Evolutionary conservation across 2,888 invertebrate species (phyloP).

Genomic region (Corbicula japonica): DNA sequence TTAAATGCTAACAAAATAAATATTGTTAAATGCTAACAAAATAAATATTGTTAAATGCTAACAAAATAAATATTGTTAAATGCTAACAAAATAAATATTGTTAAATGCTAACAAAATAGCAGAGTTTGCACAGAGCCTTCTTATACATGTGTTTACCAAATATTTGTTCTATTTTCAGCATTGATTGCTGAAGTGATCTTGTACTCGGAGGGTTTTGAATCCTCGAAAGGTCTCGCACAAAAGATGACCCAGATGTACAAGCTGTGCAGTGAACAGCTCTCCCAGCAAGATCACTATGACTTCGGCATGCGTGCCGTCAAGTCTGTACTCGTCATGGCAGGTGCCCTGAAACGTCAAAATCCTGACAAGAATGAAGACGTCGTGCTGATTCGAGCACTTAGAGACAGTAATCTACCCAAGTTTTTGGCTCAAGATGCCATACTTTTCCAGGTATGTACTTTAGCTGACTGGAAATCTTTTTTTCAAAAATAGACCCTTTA

Average conservation of each 20-base stretch:
- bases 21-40: too few relatives aligned
- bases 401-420: constrained; percentile 96
- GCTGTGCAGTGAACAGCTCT: constrained; percentile 95
- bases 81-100: too few relatives aligned
- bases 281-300: constrained; percentile 96
- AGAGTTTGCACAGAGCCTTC: too few relatives aligned
- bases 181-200: constrained; percentile 94
- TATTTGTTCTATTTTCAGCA: constrained; percentile 66
- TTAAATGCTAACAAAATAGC: too few relatives aligned
- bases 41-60: too few relatives aligned
- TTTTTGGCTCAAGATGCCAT: constrained; percentile 94
- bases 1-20: too few relatives aligned
- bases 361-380: constrained; percentile 94
- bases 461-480: too few relatives aligned
- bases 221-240: constrained; percentile 94
- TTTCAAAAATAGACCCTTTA: too few relatives aligned
- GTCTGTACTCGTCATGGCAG: constrained; percentile 95
- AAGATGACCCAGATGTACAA: constrained; percentile 98
- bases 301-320: constrained; percentile 91
- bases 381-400: constrained; percentile 92
- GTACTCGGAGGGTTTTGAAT: constrained; percentile 97
- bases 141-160: not conserved
- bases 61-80: too few relatives aligned
- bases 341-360: constrained; percentile 93
- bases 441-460: constrained; percentile 91